Evolutionary conservation across 2,888 invertebrate genomes (phyloP), one percentile per base, ranked within the genome.

Genomic region (Zygaena filipendulae): DNA sequence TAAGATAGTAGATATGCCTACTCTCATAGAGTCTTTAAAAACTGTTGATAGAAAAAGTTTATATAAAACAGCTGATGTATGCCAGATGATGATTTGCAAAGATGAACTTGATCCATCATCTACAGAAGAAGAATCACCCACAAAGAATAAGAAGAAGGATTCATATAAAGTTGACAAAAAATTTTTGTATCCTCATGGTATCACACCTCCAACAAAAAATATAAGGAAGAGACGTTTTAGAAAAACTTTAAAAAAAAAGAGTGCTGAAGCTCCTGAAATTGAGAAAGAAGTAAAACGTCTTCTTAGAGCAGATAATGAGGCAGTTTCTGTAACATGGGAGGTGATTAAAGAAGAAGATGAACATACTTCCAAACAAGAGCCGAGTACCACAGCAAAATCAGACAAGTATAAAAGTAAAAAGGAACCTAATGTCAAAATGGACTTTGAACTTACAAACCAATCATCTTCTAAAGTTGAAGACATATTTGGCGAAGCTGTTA

Each of bases 251-350:
- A 92, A 92, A 57, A 97, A 97, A 64, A 97, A 96, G 68, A 92
- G 91, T 59, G 91, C 92, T 1, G 95, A 95, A 64, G 92, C 92
- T 13, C 95, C 95, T 0, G 95, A 96, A 74, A 93, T 95, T 39
- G 97, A 97, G 54, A 95, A 95, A 59, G 96, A 97, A 80, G 92
- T 97, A 0, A 94, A 95, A 59, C 81, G 95, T 20, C 71, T 97
- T 27, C 75, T 97, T 11, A 81, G 94, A 40, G 87, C 86, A 10
- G 95, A 96, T 59, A 91, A 92, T 49, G 95, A 95, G 55, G 94
- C 95, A 2, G 88, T 88, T 1, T 85, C 85, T 48, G 88, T 92
- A 1, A 87, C 87, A 35, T 93, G 90, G 86, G 92, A 94, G 58
- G 87, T 93, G 1, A 87, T 92, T 20, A 88, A 87, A 40, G 91